Base-by-base conservation (phyloP, 2,888 invertebrate genomes). In the Camptogramma bilineatum region DNA sequence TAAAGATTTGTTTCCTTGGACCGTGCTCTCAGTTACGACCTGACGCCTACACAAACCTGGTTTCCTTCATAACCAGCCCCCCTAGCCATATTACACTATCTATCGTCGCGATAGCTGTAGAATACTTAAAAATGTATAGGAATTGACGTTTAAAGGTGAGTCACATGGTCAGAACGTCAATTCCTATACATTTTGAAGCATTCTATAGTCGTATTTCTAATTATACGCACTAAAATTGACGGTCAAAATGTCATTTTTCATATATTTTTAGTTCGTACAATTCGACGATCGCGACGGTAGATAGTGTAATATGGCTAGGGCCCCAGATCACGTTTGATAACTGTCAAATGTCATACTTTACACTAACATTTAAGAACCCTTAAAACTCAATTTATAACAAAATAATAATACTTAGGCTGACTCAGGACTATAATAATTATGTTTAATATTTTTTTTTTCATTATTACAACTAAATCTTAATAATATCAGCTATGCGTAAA, bases 331-430 rank as follows among this genome's bases (percentile, higher is more conserved):
- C 21, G 34, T 42, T 63, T 56, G 8, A 21, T 50, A 64, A 75
- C 68, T 67, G 68, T 65, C 66, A 72, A 74, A 74, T 72, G 73
- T 76, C 73, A 78, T 54, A 73, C 64, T 73, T 73, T 73, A 79
- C 68, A 64, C 54, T 57, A 56, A 54, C 21, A 68, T 72, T 66
- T 39, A 39, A 69, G 79, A 77, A 77, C 56, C 66, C 72, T 73
- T 78, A 77, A 71, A 77, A 74, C 76, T 76, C 74, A 78, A 75
- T 75, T 79, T 71, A 73, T 69, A 76, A 77, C 65, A 70, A 73
- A 76, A 73, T 73, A 83, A 80, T 85, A 87, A 86, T 90, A 90
- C 87, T 89, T 86, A 87, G 82, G 81, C 82, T 89, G 88, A 88
- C 84, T 87, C 79, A 76, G 74, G 76, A 82, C 73, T 81, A 82